Conservation (phyloP, 2,888 invertebrate genomes). For the Odiellus spinosus region DNA sequence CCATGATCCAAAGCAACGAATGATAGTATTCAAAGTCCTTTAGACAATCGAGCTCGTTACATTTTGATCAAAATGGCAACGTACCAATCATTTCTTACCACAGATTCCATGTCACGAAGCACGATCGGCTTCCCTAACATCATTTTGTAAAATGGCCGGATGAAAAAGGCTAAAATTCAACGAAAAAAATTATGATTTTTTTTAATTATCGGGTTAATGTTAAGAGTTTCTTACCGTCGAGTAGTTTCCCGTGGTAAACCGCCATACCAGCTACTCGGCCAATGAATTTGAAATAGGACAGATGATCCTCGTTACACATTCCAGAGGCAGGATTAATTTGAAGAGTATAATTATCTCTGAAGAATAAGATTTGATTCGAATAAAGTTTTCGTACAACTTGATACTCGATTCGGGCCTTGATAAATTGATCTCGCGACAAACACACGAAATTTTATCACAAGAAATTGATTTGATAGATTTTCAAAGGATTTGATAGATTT, state of each 20-base stretch:
- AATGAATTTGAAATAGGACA: constrained; percentile 96
- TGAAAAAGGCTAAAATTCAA: constrained; percentile 84
- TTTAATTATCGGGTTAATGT: constrained; percentile 5
- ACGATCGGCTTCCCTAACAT: constrained; percentile 89
- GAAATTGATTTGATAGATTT: too few species aligned
- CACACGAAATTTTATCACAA: too few species aligned
- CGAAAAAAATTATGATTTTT: background rate
- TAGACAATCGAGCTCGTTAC: constrained; percentile 5
- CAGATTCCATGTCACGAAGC: constrained; percentile 95
- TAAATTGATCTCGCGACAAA: too few species aligned
- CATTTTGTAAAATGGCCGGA: constrained; percentile 99
- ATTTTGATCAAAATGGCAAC: background rate
- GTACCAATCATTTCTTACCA: too few species aligned
- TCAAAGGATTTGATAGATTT: too few species aligned
- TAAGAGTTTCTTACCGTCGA: constrained; percentile 76
- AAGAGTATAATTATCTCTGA: constrained; percentile 87
- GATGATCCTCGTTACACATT: constrained; percentile 91
- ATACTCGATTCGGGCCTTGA: too few species aligned
- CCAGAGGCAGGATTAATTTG: constrained; percentile 98
- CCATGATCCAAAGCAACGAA: constrained; percentile 83
- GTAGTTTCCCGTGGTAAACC: constrained; percentile 91
- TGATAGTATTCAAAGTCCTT: constrained; percentile 93
- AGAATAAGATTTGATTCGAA: constrained; percentile 5
- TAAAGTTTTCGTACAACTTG: too few species aligned
- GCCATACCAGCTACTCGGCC: constrained; percentile 98